Evolutionary conservation across 1,140 invertebrate species (phyloP).

Genomic region (Drosophila busckii): DNA sequence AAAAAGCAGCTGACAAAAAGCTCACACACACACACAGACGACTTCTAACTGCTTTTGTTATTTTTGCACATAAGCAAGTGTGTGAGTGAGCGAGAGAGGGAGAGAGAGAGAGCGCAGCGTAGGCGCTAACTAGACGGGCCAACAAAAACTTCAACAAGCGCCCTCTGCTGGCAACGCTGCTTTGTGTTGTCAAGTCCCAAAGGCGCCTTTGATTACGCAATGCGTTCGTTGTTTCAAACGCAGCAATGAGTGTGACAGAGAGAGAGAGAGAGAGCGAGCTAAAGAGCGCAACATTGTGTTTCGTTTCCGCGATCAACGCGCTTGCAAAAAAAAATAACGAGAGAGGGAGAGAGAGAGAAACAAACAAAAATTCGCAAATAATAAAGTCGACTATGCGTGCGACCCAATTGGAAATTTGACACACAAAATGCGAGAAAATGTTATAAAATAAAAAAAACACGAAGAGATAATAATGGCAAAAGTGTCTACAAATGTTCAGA

Average conservation of each 20-base stretch:
- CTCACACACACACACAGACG: conserved; percentile 21
- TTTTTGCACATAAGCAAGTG: conserved; percentile 13
- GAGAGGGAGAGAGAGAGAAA: conserved; percentile 3
- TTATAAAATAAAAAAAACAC: conserved; percentile 2
- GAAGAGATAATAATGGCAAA: no score
- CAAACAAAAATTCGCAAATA: conserved; percentile 55
- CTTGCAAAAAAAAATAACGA: conserved; percentile 42
- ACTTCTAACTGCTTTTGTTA: conserved; percentile 65
- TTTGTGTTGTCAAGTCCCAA: conserved; percentile 62
- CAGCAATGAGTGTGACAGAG: no score
- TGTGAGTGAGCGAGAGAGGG: neutral
- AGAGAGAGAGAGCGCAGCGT: no score
- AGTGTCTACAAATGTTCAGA: no score
- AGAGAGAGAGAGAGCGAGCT: conserved; percentile 13
- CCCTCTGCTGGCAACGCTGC: conserved; percentile 35
- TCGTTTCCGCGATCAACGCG: conserved; percentile 71
- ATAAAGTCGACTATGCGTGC: conserved; percentile 56
- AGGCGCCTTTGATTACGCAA: conserved; percentile 65
- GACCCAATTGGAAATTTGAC: conserved; percentile 70
- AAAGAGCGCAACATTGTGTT: conserved; percentile 48
- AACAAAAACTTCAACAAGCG: conserved; percentile 48
- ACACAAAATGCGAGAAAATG: conserved; percentile 35
- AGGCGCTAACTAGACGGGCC: conserved; percentile 61
- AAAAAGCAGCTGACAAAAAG: conserved; percentile 48
- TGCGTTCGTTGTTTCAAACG: conserved; percentile 50